These are phyloP conservation scores for Ptychochromis oligacanthus DNA, from an alignment of 2,113 vertebrate genomes.

Conservation along the genomic window DNA sequence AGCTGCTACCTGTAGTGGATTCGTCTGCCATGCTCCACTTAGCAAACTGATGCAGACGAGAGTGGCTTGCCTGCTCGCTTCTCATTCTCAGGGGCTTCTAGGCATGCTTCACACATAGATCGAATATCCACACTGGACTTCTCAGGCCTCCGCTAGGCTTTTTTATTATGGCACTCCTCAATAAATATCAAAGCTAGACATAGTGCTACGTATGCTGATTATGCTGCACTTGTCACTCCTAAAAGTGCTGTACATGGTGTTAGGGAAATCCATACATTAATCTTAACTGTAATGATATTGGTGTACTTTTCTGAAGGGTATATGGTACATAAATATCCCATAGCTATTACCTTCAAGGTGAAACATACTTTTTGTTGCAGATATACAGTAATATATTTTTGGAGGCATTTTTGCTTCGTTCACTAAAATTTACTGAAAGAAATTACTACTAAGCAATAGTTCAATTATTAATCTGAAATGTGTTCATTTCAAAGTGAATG, in stretches of 20 bases:
- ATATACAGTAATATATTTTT: conserved; percentile 42
- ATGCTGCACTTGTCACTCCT: conserved; percentile 58
- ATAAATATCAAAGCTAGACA: conserved; percentile 69
- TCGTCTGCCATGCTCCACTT: conserved; percentile 67
- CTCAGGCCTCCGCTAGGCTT: conserved; percentile 36
- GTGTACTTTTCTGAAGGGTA: conserved; percentile 32
- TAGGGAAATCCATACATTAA: conserved; percentile 62
- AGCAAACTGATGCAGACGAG: conserved; percentile 64
- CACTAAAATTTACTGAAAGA: background rate
- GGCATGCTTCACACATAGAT: conserved; percentile 62
- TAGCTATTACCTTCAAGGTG: conserved; percentile 49
- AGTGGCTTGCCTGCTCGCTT: conserved; percentile 45
- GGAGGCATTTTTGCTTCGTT: background rate
- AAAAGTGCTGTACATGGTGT: conserved; percentile 58
- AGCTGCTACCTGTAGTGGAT: conserved; percentile 71
- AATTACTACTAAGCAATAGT: background rate
- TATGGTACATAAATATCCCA: conserved; percentile 61
- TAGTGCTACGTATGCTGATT: conserved; percentile 62
- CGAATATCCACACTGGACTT: conserved; percentile 58
- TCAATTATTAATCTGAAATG: background rate
- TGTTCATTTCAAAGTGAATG: background rate
- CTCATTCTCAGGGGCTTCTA: conserved; percentile 52
- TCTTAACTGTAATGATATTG: conserved; percentile 54
- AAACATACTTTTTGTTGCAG: conserved; percentile 40
- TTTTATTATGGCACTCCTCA: conserved; percentile 54